These are phyloP conservation scores for Microtus richardsoni DNA, from an alignment of 2,113 vertebrate species.

Conservation along the genomic window DNA sequence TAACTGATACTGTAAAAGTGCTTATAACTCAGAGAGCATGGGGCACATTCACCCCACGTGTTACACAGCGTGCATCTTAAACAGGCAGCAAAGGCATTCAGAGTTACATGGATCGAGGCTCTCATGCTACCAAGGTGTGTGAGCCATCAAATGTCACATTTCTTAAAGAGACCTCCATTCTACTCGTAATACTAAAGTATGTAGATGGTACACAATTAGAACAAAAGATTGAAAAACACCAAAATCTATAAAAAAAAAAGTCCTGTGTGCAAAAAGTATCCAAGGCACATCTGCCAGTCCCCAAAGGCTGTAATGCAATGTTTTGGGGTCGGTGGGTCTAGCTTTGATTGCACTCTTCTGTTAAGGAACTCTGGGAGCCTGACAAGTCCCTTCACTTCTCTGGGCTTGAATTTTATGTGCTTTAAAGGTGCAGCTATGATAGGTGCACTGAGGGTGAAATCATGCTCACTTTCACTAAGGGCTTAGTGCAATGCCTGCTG, in stretches of 20 bases:
- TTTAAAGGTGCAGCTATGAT: background rate
- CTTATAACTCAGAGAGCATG: background rate
- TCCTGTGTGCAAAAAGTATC: background rate
- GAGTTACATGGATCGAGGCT: background rate
- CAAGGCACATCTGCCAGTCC: background rate
- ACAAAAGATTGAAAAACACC: background rate
- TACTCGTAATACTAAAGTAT: background rate
- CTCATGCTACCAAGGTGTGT: background rate
- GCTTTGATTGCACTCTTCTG: background rate
- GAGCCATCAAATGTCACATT: background rate
- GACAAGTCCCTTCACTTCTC: background rate
- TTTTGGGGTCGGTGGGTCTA: background rate
- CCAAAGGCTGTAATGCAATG: background rate
- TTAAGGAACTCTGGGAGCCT: background rate
- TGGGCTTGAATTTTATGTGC: background rate
- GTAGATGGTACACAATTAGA: background rate
- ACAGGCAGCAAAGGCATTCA: background rate
- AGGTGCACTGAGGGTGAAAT: background rate
- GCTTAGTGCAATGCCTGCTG: background rate
- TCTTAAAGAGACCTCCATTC: fast-evolving
- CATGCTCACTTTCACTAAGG: fast-evolving
- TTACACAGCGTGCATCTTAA: background rate
- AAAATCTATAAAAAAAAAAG: background rate
- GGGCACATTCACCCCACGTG: background rate
- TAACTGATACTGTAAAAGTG: background rate